Evolutionary conservation across 1,140 invertebrate genomes (phyloP).

Genomic region (Saccostrea echinata): DNA sequence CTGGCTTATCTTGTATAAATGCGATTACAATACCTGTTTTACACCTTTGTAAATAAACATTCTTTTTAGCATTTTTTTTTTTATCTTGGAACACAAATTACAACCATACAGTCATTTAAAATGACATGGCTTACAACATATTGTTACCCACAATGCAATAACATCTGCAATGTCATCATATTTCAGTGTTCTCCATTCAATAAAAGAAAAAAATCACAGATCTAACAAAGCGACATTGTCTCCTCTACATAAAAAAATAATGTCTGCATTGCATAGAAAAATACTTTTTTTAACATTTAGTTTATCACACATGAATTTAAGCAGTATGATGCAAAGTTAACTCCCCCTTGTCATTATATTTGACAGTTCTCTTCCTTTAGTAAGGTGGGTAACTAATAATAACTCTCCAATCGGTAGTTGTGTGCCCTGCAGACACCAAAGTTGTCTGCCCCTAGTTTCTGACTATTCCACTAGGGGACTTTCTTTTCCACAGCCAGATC

Average conservation of each 20-base stretch:
- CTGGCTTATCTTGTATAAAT: not conserved
- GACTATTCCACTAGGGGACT: constrained; percentile 76
- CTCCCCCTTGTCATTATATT: not conserved
- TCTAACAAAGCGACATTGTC: not conserved
- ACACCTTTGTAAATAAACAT: not conserved
- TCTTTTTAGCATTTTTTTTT: not conserved
- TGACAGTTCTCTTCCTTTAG: not conserved
- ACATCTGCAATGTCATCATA: not conserved
- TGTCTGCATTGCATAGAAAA: constrained; percentile 34
- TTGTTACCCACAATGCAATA: not conserved
- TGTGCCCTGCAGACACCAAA: not conserved
- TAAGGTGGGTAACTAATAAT: not conserved
- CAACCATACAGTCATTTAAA: not conserved
- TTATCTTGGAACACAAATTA: not conserved
- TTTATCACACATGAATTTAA: constrained; percentile 20
- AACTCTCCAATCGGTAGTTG: not conserved
- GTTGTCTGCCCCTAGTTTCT: constrained; percentile 40
- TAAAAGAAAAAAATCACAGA: not conserved
- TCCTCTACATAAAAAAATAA: constrained; percentile 2
- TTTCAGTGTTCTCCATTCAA: not conserved
- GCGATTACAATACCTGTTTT: not conserved
- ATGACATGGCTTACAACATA: not conserved
- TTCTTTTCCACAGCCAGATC: constrained; percentile 96
- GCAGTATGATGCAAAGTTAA: constrained; percentile 1
- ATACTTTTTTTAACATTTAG: constrained; percentile 14